Evolutionary conservation across 2,113 vertebrate species (phyloP), one percentile per base, ranked within the genome.

Genomic region (Chloropsis hardwickii): DNA sequence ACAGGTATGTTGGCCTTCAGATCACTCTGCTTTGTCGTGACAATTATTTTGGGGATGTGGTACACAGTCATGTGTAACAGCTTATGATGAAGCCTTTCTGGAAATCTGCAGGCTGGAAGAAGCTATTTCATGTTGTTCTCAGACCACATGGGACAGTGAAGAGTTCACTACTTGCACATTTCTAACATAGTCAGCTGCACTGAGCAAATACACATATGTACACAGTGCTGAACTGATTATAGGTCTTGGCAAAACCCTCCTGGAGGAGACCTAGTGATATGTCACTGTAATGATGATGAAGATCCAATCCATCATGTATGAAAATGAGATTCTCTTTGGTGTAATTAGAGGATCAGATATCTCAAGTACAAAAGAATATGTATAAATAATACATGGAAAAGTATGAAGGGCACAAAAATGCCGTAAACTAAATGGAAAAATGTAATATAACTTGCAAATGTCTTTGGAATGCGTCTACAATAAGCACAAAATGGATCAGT

Each of bases 401-500:
- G 73, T 92, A 91, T 79, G 89, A 96, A 92, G 92, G 85, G 92
- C 80, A 80, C 72, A 88, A 50, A 97, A 97, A 93, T 90, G 92
- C 94, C 45, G 40, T 94, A 96, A 94, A 96, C 73, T 88, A 97
- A 92, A 93, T 91, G 94, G 93, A 86, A 95, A 94, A 96, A 97
- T 91, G 72, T 95, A 93, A 95, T 92, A 81, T 57, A 91, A 78
- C 72, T 95, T 94, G 87, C 72, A 97, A 94, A 91, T 80, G 56
- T 86, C 69, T 94, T 96, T 96, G 96, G 96, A 97, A 97, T 95
- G 79, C 86, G 42, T 97, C 96, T 97, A 72, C 82, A 95, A 94
- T 96, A 93, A 95, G 86, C 58, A 31, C 62, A 96, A 92, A 97
- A 96, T 96, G 94, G 95, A 88, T 93, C 92, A 92, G 89, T 81